Evolutionary conservation across 2,888 invertebrate species (phyloP).

Genomic region (Lapara coniferarum): DNA sequence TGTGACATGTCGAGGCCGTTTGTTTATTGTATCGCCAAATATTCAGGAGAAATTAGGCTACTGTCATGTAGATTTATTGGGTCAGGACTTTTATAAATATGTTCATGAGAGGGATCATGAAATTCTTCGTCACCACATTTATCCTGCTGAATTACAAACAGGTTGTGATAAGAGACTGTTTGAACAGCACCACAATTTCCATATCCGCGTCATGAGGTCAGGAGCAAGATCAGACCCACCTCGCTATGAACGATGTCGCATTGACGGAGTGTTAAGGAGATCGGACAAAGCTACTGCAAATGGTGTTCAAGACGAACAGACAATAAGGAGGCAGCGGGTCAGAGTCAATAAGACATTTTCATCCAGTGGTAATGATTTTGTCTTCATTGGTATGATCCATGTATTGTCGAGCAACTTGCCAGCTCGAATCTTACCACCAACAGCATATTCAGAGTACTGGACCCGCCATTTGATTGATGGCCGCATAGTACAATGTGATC

Average conservation of each 20-base stretch:
- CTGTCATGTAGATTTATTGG: slow-evolving; percentile 94
- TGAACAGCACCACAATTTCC: slow-evolving; percentile 82
- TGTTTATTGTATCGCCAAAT: slow-evolving; percentile 92
- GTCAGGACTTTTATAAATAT: slow-evolving; percentile 93
- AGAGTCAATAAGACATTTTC: slow-evolving; percentile 78
- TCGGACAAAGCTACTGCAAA: slow-evolving; percentile 84
- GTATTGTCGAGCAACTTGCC: slow-evolving; percentile 85
- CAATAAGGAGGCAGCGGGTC: slow-evolving; percentile 77
- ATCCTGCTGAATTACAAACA: slow-evolving; percentile 78
- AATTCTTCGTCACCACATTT: slow-evolving; percentile 87
- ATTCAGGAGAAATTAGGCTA: slow-evolving; percentile 94
- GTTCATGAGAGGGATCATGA: slow-evolving; percentile 93
- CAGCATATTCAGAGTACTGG: slow-evolving; percentile 92
- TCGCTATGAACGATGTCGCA: slow-evolving; percentile 87
- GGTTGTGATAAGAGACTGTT: slow-evolving; percentile 62
- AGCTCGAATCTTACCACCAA: slow-evolving; percentile 81
- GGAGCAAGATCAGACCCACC: slow-evolving; percentile 89
- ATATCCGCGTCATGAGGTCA: slow-evolving; percentile 85
- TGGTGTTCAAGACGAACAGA: slow-evolving; percentile 78
- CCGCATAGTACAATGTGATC: slow-evolving; percentile 94
- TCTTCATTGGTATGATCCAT: slow-evolving; percentile 89
- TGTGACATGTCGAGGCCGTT: slow-evolving; percentile 90
- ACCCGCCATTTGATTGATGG: slow-evolving; percentile 95
- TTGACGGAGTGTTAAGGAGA: slow-evolving; percentile 86
- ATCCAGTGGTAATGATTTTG: slow-evolving; percentile 85